Evolutionary conservation across 2,797 vertebrate species (phyloP).

Genomic region (Coreius guichenoti): DNA sequence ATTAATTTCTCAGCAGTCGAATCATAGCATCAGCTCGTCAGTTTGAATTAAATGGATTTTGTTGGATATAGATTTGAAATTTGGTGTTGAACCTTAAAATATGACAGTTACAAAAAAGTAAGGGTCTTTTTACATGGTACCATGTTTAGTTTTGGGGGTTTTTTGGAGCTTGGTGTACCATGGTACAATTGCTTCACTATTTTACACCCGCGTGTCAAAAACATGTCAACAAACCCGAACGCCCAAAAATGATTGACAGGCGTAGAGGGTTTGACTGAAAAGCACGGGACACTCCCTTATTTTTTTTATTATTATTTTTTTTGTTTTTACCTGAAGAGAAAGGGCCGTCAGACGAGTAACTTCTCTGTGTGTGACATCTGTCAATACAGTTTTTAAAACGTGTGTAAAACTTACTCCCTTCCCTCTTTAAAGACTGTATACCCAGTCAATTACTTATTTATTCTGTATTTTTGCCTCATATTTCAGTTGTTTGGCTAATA

Average conservation of each 20-base stretch:
- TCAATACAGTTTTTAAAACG: neutral
- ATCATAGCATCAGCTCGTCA: neutral
- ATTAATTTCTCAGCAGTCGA: neutral
- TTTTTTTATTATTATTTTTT: too few relatives aligned
- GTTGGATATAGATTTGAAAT: neutral
- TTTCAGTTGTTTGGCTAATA: neutral
- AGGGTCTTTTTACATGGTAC: neutral
- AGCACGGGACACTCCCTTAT: neutral
- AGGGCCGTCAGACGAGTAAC: neutral
- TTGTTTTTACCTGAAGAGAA: neutral
- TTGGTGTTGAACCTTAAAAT: neutral
- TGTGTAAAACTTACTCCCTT: neutral
- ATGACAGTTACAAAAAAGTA: neutral
- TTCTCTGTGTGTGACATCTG: too few relatives aligned
- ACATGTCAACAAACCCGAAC: neutral
- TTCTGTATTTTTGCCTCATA: too few relatives aligned
- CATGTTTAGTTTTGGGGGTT: neutral
- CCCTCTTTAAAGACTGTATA: neutral
- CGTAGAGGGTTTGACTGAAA: neutral
- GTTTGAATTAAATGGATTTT: neutral
- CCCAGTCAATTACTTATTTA: neutral
- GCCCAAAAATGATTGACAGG: neutral
- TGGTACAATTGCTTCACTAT: too few relatives aligned
- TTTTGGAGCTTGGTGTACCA: neutral
- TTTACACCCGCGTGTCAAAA: too few relatives aligned